Conservation (phyloP, 1,140 invertebrate genomes). For the Zaprionus taronus region DNA sequence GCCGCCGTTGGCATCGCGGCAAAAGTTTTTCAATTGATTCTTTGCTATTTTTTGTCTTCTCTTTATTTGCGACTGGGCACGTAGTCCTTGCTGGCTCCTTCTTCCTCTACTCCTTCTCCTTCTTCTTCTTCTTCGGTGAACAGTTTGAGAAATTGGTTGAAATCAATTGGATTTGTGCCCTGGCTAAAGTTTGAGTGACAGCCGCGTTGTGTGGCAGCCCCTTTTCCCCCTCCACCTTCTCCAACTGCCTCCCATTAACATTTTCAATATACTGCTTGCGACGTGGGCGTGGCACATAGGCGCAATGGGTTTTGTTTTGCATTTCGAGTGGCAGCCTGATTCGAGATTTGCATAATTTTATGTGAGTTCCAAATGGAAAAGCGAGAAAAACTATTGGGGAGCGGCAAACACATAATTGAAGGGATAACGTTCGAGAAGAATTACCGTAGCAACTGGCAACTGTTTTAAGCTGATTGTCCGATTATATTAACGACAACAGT, state of each 20-base stretch:
- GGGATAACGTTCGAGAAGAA: background rate
- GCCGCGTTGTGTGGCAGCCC: constrained; percentile 26
- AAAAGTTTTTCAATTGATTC: constrained; percentile 80
- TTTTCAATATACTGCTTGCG: constrained; percentile 63
- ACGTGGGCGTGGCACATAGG: constrained; percentile 31
- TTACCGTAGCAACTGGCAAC: background rate
- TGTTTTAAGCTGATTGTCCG: background rate
- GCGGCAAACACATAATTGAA: constrained; percentile 6
- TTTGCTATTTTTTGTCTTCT: constrained; percentile 68
- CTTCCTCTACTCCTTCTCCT: background rate
- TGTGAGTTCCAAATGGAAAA: constrained; percentile 24
- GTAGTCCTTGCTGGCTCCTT: constrained; percentile 40
- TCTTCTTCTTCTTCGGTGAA: constrained; percentile 9
- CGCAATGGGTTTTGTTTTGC: constrained; percentile 41
- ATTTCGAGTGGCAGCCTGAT: constrained; percentile 38
- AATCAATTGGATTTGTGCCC: constrained; percentile 77
- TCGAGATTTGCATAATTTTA: constrained; percentile 63
- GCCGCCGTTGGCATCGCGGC: constrained; percentile 16
- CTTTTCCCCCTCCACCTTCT: background rate
- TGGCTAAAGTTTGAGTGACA: constrained; percentile 58
- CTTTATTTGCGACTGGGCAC: constrained; percentile 62
- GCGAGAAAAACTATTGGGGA: constrained; percentile 28
- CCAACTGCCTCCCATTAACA: constrained; percentile 58
- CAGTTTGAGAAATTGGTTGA: constrained; percentile 79
- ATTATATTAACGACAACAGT: background rate